These are phyloP conservation scores for Sepioteuthis lessoniana DNA, from an alignment of 2,888 invertebrate genomes.

Conservation along the genomic window DNA sequence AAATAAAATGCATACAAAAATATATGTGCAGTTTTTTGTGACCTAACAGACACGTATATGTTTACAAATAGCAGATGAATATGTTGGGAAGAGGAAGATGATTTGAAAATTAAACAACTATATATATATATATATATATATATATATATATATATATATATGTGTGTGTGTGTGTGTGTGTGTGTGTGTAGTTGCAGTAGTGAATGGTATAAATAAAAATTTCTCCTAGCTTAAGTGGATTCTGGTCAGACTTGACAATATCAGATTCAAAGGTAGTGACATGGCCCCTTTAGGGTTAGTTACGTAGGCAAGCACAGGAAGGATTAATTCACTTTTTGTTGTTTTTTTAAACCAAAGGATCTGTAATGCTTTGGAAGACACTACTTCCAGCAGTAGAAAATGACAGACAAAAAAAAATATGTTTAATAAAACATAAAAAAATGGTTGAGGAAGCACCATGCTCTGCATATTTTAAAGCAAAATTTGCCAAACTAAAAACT, in stretches of 20 bases:
- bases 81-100: too few species aligned
- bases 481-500: neutral
- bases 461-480: slow-evolving; percentile 18
- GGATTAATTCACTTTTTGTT: neutral
- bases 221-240: neutral
- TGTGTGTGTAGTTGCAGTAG: too few species aligned
- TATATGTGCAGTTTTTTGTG: too few species aligned
- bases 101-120: too few species aligned
- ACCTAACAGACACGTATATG: too few species aligned
- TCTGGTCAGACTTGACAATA: neutral
- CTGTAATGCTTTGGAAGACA: neutral
- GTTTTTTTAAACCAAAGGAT: neutral
- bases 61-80: too few species aligned
- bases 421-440: neutral
- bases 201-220: neutral
- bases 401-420: neutral
- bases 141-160: too few species aligned
- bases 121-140: too few species aligned
- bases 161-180: too few species aligned
- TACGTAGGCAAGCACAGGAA: neutral
- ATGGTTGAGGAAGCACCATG: neutral
- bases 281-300: neutral
- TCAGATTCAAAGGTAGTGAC: neutral
- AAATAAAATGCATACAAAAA: too few species aligned
- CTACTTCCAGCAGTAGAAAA: neutral